phyloP scores from a whole-genome alignment of 2,113 vertebrate genomes.

The Gracilinanus agilis region DNA sequence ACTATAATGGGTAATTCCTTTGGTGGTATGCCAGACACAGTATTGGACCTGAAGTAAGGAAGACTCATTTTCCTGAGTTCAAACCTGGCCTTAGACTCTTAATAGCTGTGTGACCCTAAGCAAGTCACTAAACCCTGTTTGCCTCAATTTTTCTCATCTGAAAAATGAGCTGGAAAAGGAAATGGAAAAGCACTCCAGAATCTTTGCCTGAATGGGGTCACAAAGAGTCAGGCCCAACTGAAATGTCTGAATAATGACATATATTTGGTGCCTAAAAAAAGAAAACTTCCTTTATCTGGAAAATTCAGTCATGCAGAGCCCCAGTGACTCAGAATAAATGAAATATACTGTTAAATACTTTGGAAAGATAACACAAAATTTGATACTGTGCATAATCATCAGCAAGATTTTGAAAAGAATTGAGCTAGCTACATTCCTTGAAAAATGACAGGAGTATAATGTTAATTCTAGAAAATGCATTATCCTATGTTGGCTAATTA shows the following conservation, averaged over 20 bases:
- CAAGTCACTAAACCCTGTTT: not conserved
- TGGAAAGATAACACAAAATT: not conserved
- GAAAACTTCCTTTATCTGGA: not conserved
- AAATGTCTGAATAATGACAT: not conserved
- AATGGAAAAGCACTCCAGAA: not conserved
- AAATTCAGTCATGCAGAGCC: not conserved
- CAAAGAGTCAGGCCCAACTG: not conserved
- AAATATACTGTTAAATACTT: constrained; percentile 21
- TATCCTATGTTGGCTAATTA: constrained; percentile 62
- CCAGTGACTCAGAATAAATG: not conserved
- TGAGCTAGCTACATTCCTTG: not conserved
- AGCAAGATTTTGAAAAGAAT: not conserved
- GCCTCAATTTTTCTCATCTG: not conserved
- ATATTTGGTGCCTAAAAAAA: not conserved
- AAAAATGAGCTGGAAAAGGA: not conserved
- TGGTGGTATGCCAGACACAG: not conserved
- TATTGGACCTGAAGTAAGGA: not conserved
- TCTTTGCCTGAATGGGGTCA: not conserved
- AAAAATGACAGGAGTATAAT: constrained; percentile 46
- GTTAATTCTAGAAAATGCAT: constrained; percentile 21
- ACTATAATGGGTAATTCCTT: not conserved
- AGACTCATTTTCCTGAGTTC: not conserved
- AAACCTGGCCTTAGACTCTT: not conserved
- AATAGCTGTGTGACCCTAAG: not conserved
- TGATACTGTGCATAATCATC: not conserved